A percentile compares a stretch with the other conserved stretches of the same genome.
phyloP scores from a whole-genome alignment of 2,113 vertebrate species.

The Vulpes lagopus region DNA sequence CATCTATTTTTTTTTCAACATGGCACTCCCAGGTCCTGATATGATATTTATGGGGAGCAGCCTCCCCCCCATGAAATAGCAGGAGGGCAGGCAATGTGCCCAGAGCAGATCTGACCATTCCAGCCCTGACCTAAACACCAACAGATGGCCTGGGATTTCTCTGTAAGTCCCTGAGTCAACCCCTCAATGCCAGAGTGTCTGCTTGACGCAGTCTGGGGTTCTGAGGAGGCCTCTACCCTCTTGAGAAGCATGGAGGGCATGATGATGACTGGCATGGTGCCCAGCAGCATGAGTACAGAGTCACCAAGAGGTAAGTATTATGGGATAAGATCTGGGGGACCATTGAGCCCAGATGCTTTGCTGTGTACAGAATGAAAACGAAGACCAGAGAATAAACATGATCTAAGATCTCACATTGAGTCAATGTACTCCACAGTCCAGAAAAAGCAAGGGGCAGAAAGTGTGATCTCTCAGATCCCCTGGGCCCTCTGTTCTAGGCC shows the following conservation, averaged over 20 bases:
- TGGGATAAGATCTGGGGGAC: not conserved
- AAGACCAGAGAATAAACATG: not conserved
- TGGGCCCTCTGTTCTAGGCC: not conserved
- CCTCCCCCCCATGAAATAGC: not conserved
- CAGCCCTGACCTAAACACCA: not conserved
- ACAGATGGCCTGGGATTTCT: not conserved
- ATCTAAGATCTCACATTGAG: not conserved
- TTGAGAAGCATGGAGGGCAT: not conserved
- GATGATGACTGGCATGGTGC: not conserved
- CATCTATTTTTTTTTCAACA: slow-evolving; percentile 40
- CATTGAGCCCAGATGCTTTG: not conserved
- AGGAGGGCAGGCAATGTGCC: not conserved
- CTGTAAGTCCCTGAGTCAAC: not conserved
- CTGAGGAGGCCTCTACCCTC: not conserved
- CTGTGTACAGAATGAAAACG: not conserved
- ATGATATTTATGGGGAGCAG: not conserved
- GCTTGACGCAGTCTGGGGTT: not conserved
- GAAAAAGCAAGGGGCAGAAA: not conserved
- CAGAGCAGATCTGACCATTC: not conserved
- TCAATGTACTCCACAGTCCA: not conserved
- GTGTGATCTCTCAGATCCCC: not conserved
- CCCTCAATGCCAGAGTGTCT: not conserved
- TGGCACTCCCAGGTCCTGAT: not conserved
- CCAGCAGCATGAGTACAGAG: not conserved
- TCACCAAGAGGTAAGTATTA: not conserved